Percentiles rank a stretch among this genome's conserved stretches.
phyloP scores from a whole-genome alignment of 2,888 invertebrate species.

The Chouioia cunea region DNA sequence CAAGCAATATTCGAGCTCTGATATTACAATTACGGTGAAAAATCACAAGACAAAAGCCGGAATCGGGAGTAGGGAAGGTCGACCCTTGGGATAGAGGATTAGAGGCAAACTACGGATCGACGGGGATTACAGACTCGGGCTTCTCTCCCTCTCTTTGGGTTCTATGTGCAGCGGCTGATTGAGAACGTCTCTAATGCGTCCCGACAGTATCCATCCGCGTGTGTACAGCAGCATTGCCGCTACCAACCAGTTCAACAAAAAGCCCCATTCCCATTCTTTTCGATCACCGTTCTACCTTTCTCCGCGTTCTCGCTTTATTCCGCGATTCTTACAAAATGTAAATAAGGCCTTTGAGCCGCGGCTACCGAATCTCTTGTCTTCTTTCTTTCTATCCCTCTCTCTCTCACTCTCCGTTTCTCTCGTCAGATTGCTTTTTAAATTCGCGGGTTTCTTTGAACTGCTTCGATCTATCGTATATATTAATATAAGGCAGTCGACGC shows the following conservation, averaged over 20 bases:
- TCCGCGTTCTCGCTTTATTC: constrained; percentile 53
- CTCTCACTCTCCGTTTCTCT: background rate
- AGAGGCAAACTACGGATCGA: constrained; percentile 52
- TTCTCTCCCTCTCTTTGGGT: constrained; percentile 14
- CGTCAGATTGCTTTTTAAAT: no score
- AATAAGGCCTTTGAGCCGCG: constrained; percentile 51
- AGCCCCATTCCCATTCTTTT: constrained; percentile 53
- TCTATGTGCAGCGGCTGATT: constrained; percentile 64
- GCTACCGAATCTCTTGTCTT: constrained; percentile 9
- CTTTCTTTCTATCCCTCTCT: background rate
- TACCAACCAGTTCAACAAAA: constrained; percentile 64
- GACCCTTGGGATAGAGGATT: constrained; percentile 64
- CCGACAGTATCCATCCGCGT: constrained; percentile 71
- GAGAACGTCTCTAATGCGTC: constrained; percentile 72
- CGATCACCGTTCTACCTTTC: constrained; percentile 49
- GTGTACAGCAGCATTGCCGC: constrained; percentile 56
- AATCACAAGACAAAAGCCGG: constrained; percentile 58
- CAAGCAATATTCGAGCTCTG: background rate
- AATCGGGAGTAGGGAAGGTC: constrained; percentile 46
- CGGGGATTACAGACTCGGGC: constrained; percentile 53
- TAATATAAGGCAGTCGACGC: background rate
- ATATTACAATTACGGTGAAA: constrained; percentile 55
- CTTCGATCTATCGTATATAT: no score
- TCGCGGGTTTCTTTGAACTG: no score
- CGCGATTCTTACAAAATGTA: constrained; percentile 49